These are phyloP conservation scores for Notospermus geniculatus DNA, from an alignment of 1,140 invertebrate species.

Conservation along the genomic window DNA sequence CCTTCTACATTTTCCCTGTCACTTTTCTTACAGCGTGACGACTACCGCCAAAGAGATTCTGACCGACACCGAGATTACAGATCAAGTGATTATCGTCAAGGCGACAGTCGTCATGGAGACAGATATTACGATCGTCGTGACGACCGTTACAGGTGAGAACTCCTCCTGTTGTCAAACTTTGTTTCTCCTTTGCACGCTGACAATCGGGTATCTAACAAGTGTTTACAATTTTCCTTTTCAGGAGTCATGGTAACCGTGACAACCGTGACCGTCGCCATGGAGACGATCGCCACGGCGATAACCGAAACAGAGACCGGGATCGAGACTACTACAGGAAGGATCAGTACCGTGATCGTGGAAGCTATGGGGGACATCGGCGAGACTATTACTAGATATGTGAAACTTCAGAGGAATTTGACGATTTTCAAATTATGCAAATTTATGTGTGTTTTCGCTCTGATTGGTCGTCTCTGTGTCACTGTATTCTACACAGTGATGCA, in stretches of 20 bases:
- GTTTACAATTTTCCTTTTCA: neutral
- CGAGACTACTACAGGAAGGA: conserved; percentile 23
- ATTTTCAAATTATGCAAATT: too few relatives aligned
- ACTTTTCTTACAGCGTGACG: conserved; percentile 14
- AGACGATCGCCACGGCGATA: conserved; percentile 23
- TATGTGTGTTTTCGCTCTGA: too few relatives aligned
- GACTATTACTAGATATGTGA: too few relatives aligned
- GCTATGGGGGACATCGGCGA: too few relatives aligned
- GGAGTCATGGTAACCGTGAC: too few relatives aligned
- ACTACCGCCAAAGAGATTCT: conserved; percentile 22
- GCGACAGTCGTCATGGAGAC: conserved; percentile 19
- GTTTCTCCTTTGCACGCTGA: neutral
- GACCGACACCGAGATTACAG: conserved; percentile 15
- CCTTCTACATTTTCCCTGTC: too few relatives aligned
- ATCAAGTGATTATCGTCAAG: conserved; percentile 14
- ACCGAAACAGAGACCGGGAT: conserved; percentile 21
- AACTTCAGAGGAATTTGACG: too few relatives aligned
- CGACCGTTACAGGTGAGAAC: conserved; percentile 20
- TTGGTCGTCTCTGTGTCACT: too few relatives aligned
- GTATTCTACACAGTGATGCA: too few relatives aligned
- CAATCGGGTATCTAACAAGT: neutral
- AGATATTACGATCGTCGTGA: conserved; percentile 22
- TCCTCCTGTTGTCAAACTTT: too few relatives aligned
- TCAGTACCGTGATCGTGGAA: conserved; percentile 2
- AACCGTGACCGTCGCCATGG: conserved; percentile 23